These are phyloP conservation scores for Gasterosteus nipponicus DNA, from an alignment of 2,113 vertebrate species.

Conservation along the genomic window DNA sequence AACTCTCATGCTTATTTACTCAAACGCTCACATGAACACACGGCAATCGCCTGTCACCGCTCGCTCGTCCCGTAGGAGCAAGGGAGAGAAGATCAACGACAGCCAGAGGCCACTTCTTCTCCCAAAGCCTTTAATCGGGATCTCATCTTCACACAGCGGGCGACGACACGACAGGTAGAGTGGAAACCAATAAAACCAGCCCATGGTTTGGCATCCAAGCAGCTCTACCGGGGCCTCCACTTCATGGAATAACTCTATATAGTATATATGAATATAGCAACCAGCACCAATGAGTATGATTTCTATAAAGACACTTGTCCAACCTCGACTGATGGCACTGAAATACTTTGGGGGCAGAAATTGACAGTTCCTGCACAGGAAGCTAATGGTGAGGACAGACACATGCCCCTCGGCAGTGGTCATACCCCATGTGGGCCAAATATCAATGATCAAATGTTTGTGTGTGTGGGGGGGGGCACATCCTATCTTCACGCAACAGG, in stretches of 20 bases:
- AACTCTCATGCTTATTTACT: constrained; percentile 23
- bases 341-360: constrained; percentile 4
- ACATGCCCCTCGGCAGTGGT: not conserved
- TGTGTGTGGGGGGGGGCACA: constrained; percentile 10
- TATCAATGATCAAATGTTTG: constrained; percentile 32
- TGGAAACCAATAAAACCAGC: constrained; percentile 16
- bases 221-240: not conserved
- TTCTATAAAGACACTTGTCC: not conserved
- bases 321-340: not conserved
- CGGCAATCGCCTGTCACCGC: constrained; percentile 10
- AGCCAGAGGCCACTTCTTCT: constrained; percentile 19
- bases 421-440: constrained; percentile 7
- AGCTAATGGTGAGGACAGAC: constrained; percentile 9
- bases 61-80: constrained; percentile 1
- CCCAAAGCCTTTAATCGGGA: constrained; percentile 23
- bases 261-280: too few relatives aligned
- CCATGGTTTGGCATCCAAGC: not conserved
- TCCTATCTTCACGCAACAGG: constrained; percentile 24
- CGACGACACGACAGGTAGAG: not conserved
- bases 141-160: constrained; percentile 6
- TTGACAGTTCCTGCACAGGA: constrained; percentile 18
- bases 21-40: constrained; percentile 9
- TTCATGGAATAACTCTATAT: not conserved
- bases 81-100: not conserved
- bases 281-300: not conserved